phyloP scores from a whole-genome alignment of 37 sponge, comb jelly and placozoan species.

The Cliona cf. orientalis region DNA sequence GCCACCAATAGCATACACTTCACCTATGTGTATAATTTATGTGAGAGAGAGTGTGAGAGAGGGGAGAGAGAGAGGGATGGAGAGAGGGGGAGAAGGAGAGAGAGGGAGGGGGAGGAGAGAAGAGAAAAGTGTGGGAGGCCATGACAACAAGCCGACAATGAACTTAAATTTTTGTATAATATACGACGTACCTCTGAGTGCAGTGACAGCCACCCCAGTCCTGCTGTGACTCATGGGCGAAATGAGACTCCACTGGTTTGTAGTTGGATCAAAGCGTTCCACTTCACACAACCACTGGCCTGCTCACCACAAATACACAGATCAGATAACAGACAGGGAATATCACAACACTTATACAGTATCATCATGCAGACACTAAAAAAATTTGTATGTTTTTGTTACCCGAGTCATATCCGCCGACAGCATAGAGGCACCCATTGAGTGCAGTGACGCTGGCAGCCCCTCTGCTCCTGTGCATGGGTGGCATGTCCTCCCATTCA shows the following conservation, averaged over 20 bases:
- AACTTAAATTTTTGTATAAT: background rate
- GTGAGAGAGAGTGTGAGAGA: slow-evolving; percentile 4
- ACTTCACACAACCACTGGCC: slow-evolving; percentile 95
- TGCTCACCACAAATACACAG: slow-evolving; percentile 7
- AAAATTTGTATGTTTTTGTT: background rate
- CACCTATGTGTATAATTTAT: slow-evolving; percentile 35
- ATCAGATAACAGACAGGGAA: background rate
- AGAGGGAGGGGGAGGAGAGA: background rate
- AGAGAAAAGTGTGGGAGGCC: background rate
- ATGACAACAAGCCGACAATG: background rate
- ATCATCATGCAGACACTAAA: background rate
- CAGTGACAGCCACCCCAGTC: slow-evolving; percentile 93
- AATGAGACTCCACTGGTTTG: slow-evolving; percentile 84
- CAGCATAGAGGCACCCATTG: slow-evolving; percentile 83
- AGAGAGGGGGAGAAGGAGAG: background rate
- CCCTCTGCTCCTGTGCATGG: slow-evolving; percentile 86
- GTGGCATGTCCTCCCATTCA: slow-evolving; percentile 92
- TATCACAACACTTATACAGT: background rate
- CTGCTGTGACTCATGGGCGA: slow-evolving; percentile 84
- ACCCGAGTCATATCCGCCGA: slow-evolving; percentile 91
- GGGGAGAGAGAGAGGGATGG: background rate
- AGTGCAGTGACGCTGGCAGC: slow-evolving; percentile 90
- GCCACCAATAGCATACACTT: slow-evolving; percentile 92
- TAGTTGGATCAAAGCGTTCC: slow-evolving; percentile 80
- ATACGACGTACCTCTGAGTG: slow-evolving; percentile 65